Evolutionary conservation across 2,113 vertebrate genomes (phyloP).

Genomic region (Psephotus haematonotus): DNA sequence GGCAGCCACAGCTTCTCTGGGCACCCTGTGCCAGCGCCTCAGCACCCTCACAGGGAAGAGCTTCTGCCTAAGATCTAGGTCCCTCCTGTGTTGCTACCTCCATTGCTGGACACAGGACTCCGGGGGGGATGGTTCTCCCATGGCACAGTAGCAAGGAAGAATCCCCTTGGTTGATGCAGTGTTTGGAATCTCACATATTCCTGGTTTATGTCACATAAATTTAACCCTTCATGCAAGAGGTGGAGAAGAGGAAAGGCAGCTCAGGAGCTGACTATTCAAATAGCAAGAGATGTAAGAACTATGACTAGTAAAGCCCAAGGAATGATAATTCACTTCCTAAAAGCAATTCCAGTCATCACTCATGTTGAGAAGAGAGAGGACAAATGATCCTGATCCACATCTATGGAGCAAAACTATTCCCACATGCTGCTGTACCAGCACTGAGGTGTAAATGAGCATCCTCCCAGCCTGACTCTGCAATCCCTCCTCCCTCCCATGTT

Average conservation of each 20-base stretch:
- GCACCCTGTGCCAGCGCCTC: no score
- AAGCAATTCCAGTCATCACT: background rate
- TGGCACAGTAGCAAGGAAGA: background rate
- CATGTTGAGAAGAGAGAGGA: background rate
- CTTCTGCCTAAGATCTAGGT: background rate
- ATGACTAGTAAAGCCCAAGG: background rate
- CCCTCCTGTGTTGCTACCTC: background rate
- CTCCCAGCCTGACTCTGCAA: background rate
- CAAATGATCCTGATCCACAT: background rate
- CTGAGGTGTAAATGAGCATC: background rate
- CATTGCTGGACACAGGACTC: background rate
- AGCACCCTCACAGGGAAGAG: no score
- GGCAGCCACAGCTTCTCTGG: no score
- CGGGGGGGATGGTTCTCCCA: background rate
- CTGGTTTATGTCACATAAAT: background rate
- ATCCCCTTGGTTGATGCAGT: background rate
- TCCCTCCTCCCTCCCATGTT: background rate
- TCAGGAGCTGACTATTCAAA: background rate
- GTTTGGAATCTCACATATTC: background rate
- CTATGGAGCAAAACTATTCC: rapidly evolving
- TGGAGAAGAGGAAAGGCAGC: background rate
- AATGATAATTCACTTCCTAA: background rate
- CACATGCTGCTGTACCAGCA: rapidly evolving
- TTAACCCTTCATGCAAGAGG: rapidly evolving
- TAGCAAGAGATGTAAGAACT: background rate